Percentiles rank a stretch among this genome's conserved stretches.
phyloP scores from a whole-genome alignment of 2,888 invertebrate genomes.

The Temnothorax unifasciatus region DNA sequence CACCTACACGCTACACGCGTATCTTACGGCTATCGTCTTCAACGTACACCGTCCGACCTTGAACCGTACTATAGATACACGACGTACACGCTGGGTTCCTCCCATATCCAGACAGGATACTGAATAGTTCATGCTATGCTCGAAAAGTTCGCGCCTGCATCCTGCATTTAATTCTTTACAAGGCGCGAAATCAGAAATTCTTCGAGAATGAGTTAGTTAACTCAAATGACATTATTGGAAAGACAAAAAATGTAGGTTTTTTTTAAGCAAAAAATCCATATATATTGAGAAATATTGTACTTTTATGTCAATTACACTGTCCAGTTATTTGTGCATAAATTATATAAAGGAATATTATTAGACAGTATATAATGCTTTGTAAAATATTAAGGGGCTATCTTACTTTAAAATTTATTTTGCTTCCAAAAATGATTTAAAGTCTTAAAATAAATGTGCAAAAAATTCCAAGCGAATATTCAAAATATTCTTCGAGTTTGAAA shows the following conservation, averaged over 20 bases:
- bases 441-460: too few relatives aligned
- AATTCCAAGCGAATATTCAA: too few relatives aligned
- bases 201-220: background rate
- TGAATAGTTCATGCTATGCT: conserved; percentile 9
- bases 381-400: background rate
- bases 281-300: background rate
- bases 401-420: too few relatives aligned
- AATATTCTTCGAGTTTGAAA: too few relatives aligned
- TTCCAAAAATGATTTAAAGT: too few relatives aligned
- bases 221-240: background rate
- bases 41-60: conserved; percentile 80
- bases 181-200: background rate
- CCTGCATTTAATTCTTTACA: background rate
- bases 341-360: conserved; percentile 20
- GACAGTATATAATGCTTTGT: too few relatives aligned
- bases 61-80: conserved; percentile 78
- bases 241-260: background rate
- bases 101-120: conserved; percentile 30
- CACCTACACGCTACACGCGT: conserved; percentile 76
- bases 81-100: conserved; percentile 39
- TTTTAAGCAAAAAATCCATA: background rate
- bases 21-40: conserved; percentile 72
- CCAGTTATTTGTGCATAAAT: background rate
- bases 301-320: conserved; percentile 8
- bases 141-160: background rate